Evolutionary conservation across 1,140 invertebrate species (phyloP).

Genomic region (Bradynema listronoti): DNA sequence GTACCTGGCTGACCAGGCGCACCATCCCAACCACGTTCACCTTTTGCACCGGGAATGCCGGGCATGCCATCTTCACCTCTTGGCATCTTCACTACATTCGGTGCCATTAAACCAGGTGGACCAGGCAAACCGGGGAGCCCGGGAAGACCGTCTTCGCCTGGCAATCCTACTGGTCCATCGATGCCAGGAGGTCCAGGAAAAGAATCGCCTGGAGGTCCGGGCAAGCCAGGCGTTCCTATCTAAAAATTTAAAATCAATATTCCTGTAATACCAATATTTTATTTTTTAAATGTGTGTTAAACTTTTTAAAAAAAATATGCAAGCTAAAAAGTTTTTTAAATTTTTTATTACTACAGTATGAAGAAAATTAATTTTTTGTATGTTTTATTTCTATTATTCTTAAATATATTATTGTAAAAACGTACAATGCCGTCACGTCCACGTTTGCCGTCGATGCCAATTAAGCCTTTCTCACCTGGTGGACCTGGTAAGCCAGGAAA

Average conservation of each 20-base stretch:
- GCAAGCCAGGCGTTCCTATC: slow-evolving; percentile 17
- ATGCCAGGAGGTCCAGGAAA: slow-evolving; percentile 22
- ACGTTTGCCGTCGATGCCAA: slow-evolving; percentile 40
- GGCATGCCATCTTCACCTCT: no score
- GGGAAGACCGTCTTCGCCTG: slow-evolving; percentile 29
- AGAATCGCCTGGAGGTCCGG: slow-evolving; percentile 10
- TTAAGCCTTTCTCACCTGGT: slow-evolving; percentile 31
- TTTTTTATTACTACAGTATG: no score
- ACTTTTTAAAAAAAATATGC: no score
- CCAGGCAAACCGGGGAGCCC: slow-evolving; percentile 28
- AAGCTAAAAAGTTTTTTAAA: no score
- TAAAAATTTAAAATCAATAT: not conserved
- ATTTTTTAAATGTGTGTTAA: no score
- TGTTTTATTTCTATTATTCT: no score
- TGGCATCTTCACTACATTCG: no score
- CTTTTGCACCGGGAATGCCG: slow-evolving; percentile 42
- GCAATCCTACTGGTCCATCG: slow-evolving; percentile 58
- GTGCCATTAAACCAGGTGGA: slow-evolving; percentile 16
- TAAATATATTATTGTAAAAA: not conserved
- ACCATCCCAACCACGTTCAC: slow-evolving; percentile 25
- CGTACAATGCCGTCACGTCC: slow-evolving; percentile 38
- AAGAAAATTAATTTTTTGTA: no score
- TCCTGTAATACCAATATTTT: not conserved
- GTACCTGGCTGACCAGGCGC: slow-evolving; percentile 18
- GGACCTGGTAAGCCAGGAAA: slow-evolving; percentile 38